These are phyloP conservation scores for Ommatoiulus sabulosus DNA, from an alignment of 2,888 invertebrate species.

Conservation along the genomic window DNA sequence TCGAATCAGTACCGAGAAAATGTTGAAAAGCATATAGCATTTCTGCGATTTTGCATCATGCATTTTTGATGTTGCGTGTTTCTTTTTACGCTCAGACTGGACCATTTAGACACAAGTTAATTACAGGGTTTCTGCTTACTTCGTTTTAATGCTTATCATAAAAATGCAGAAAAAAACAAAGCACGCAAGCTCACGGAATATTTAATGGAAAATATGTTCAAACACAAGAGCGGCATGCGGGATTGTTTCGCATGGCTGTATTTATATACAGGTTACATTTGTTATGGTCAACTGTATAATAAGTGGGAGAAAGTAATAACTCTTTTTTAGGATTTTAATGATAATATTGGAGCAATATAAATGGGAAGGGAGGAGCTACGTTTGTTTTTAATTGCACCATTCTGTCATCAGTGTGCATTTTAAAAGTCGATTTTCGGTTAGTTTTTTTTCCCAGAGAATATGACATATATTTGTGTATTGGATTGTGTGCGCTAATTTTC, in stretches of 20 bases:
- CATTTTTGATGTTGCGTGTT: not conserved
- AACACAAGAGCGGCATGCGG: not conserved
- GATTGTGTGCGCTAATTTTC: not conserved
- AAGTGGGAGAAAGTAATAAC: not conserved
- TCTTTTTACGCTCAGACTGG: not conserved
- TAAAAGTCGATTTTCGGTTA: not conserved
- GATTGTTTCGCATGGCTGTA: not conserved
- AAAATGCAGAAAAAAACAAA: not conserved
- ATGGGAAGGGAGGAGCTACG: not conserved
- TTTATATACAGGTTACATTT: not conserved
- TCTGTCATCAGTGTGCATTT: not conserved
- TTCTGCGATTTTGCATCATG: not conserved
- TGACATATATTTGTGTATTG: not conserved
- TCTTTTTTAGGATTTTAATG: not conserved
- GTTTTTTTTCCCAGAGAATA: not conserved
- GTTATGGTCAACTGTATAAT: not conserved
- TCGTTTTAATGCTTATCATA: constrained; percentile 21
- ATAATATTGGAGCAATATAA: not conserved
- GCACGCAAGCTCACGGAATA: not conserved
- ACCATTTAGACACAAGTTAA: not conserved
- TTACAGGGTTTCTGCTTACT: not conserved
- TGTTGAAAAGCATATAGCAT: not conserved
- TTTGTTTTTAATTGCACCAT: not conserved
- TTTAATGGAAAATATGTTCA: not conserved
- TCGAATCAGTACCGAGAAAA: not conserved